These are phyloP conservation scores for Sebastes aleutianus DNA, from an alignment of 2,797 vertebrate genomes.

Conservation along the genomic window DNA sequence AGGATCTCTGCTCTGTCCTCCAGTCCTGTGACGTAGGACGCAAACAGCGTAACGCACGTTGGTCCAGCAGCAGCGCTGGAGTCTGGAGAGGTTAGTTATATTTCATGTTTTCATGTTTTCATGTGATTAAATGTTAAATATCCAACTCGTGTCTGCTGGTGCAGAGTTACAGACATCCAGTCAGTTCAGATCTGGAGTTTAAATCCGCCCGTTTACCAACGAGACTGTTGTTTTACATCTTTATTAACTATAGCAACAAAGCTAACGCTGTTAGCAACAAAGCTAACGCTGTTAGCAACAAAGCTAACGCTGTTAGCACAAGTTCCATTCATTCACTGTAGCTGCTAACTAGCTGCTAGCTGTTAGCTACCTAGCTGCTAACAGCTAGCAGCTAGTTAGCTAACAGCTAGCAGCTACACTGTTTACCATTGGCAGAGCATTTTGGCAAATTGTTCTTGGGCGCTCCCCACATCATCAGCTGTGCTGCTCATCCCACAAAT, in stretches of 20 bases:
- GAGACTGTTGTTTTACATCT: neutral
- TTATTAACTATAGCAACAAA: conserved; percentile 7
- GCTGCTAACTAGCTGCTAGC: neutral
- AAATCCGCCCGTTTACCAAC: neutral
- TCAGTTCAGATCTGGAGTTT: accelerated
- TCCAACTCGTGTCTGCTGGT: accelerated
- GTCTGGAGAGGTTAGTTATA: conserved; percentile 6
- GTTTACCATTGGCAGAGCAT: too few relatives aligned
- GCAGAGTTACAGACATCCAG: too few relatives aligned
- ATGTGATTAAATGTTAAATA: neutral
- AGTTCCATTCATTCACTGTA: conserved; percentile 36
- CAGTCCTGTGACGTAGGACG: conserved; percentile 24
- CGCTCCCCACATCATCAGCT: too few relatives aligned
- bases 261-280: conserved; percentile 53
- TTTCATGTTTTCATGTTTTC: neutral
- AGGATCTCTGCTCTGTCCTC: too few relatives aligned
- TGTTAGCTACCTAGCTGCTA: too few relatives aligned
- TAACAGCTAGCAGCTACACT: too few relatives aligned
- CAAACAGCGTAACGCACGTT: conserved; percentile 28
- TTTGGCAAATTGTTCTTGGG: too few relatives aligned
- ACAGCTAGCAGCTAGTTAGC: too few relatives aligned
- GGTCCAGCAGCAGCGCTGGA: conserved; percentile 24
- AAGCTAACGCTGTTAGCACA: too few relatives aligned
- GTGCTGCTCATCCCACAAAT: too few relatives aligned
- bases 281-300: too few relatives aligned